A percentile compares a stretch with the other conserved stretches of the same genome.
Conservation (phyloP, 2,888 invertebrate genomes). For the Ischnus inquisitorius region DNA sequence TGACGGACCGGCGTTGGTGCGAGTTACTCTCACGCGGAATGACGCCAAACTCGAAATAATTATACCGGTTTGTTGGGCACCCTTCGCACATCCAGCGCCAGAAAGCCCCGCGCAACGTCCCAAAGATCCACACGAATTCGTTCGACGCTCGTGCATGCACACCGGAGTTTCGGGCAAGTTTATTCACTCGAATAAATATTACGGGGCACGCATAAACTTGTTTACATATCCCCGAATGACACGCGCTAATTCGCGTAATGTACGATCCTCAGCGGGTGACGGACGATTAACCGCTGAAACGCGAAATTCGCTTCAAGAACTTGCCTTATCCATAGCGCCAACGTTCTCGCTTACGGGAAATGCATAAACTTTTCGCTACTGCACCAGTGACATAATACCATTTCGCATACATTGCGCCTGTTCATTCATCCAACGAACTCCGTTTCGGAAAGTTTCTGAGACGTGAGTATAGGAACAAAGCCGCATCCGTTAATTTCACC, state of each 20-base stretch:
- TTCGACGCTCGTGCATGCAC: background rate
- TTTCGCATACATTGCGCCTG: too few species aligned
- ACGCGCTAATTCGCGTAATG: slow-evolving; percentile 1
- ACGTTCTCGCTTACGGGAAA: too few species aligned
- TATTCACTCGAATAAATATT: slow-evolving; percentile 7
- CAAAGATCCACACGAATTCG: slow-evolving; percentile 19
- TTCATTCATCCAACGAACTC: too few species aligned
- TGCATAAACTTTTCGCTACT: too few species aligned
- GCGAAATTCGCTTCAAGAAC: background rate
- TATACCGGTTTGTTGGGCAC: slow-evolving; percentile 21
- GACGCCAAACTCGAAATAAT: slow-evolving; percentile 42
- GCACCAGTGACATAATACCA: too few species aligned
- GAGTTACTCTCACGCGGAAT: slow-evolving; percentile 19
- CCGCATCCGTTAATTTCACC: too few species aligned
- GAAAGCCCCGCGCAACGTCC: background rate
- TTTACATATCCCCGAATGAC: slow-evolving; percentile 1
- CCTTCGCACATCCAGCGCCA: background rate
- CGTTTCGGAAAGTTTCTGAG: too few species aligned
- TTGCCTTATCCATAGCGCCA: too few species aligned
- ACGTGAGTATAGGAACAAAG: too few species aligned
- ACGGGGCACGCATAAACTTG: background rate
- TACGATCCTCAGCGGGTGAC: background rate
- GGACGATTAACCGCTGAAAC: background rate
- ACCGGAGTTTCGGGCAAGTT: background rate
- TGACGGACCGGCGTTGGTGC: slow-evolving; percentile 68